phyloP scores from a whole-genome alignment of 2,113 vertebrate species.

The Cheilinus undulatus region DNA sequence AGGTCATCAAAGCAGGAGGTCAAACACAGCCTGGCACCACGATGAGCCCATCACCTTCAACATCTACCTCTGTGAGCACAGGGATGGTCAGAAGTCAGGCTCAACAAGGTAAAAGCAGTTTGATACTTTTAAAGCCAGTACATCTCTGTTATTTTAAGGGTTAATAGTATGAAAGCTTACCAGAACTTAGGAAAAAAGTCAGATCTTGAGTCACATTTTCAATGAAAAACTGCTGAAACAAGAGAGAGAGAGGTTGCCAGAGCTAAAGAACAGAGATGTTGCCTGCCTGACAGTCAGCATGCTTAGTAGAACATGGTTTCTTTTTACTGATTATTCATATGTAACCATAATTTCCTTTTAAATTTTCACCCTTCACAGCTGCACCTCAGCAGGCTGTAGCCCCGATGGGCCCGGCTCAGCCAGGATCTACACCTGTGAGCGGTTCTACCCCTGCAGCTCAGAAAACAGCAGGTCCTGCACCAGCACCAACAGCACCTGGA shows the following conservation, averaged over 20 bases:
- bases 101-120: conserved; percentile 88
- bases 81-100: conserved; percentile 89
- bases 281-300: too few species aligned
- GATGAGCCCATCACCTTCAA: conserved; percentile 85
- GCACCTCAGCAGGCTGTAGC: conserved; percentile 89
- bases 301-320: too few species aligned
- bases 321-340: too few species aligned
- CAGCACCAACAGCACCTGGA: conserved; percentile 54
- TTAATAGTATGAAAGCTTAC: too few species aligned
- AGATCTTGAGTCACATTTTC: too few species aligned
- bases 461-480: conserved; percentile 76
- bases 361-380: conserved; percentile 74
- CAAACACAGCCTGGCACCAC: conserved; percentile 88
- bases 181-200: too few species aligned
- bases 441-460: conserved; percentile 72
- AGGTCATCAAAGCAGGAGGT: conserved; percentile 86
- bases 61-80: conserved; percentile 85
- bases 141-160: too few species aligned
- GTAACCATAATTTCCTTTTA: neutral
- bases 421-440: conserved; percentile 83
- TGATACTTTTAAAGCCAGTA: too few species aligned
- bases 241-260: too few species aligned
- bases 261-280: too few species aligned
- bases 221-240: too few species aligned
- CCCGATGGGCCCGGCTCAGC: conserved; percentile 88